Evolutionary conservation across 92 coral and sea anemone species (phyloP).

Genomic region (Porites divaricata): DNA sequence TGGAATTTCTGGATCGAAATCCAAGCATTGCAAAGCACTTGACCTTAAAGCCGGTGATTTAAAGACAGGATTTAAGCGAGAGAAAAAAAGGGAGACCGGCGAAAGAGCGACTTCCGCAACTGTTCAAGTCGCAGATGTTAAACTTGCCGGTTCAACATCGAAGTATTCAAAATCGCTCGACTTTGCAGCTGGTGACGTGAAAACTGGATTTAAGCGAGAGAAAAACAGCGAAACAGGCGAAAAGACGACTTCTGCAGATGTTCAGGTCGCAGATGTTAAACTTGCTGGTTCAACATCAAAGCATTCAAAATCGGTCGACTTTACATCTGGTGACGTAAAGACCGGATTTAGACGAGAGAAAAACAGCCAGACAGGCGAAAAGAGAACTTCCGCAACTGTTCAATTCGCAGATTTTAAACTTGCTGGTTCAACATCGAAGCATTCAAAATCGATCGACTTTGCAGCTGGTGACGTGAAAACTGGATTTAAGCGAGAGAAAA

Average conservation of each 20-base stretch:
- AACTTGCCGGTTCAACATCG: conserved; percentile 35
- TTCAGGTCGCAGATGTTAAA: conserved; percentile 1
- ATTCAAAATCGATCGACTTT: conserved; percentile 6
- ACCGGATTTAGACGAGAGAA: conserved; percentile 29
- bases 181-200: conserved; percentile 8
- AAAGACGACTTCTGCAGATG: background rate
- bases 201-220: conserved; percentile 30
- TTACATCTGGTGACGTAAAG: conserved; percentile 19
- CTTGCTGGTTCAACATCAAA: conserved; percentile 16
- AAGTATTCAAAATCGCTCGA: background rate
- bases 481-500: conserved; percentile 26
- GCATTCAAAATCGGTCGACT: conserved; percentile 9
- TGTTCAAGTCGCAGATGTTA: conserved; percentile 11
- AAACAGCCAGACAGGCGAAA: conserved; percentile 14
- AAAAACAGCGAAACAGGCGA: conserved; percentile 26
- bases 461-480: conserved; percentile 20
- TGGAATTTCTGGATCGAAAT: conserved; percentile 38
- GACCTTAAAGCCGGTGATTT: conserved; percentile 27
- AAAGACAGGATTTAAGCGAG: conserved; percentile 16
- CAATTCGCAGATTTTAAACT: conserved; percentile 9
- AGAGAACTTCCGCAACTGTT: conserved; percentile 4
- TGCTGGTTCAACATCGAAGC: conserved; percentile 26
- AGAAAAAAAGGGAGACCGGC: conserved; percentile 19
- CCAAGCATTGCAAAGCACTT: conserved; percentile 3
- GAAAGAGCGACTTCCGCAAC: conserved; percentile 13